phyloP scores from a whole-genome alignment of 2,888 invertebrate species.

The Lucinisca nassula region DNA sequence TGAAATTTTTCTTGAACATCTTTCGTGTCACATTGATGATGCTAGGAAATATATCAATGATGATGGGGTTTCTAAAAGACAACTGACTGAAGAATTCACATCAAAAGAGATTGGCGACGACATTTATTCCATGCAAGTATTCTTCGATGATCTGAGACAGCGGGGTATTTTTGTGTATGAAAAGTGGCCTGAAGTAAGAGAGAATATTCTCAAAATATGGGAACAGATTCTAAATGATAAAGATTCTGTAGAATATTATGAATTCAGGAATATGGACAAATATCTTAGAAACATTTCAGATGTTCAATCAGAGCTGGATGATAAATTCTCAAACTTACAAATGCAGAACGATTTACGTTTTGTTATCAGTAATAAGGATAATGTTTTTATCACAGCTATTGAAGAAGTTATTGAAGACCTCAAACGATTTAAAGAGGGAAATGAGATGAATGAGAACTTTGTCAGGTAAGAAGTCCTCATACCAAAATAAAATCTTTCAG shows the following conservation, averaged over 20 bases:
- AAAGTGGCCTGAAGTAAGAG: slow-evolving; percentile 66
- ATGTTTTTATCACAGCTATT: slow-evolving; percentile 62
- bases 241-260: slow-evolving; percentile 64
- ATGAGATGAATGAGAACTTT: slow-evolving; percentile 68
- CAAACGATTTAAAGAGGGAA: slow-evolving; percentile 56
- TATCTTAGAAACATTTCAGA: slow-evolving; percentile 57
- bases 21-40: slow-evolving; percentile 19
- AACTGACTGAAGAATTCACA: slow-evolving; percentile 58
- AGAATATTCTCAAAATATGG: slow-evolving; percentile 59
- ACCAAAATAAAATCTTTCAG: neutral
- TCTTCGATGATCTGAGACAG: slow-evolving; percentile 72
- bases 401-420: slow-evolving; percentile 60
- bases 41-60: slow-evolving; percentile 30
- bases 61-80: slow-evolving; percentile 45
- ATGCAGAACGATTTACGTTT: slow-evolving; percentile 57
- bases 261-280: slow-evolving; percentile 30
- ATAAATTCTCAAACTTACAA: slow-evolving; percentile 13
- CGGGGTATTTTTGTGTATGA: slow-evolving; percentile 67
- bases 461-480: slow-evolving; percentile 59
- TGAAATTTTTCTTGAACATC: slow-evolving; percentile 28
- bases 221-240: slow-evolving; percentile 62
- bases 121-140: slow-evolving; percentile 58
- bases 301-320: slow-evolving; percentile 27
- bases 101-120: slow-evolving; percentile 47
- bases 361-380: slow-evolving; percentile 63